Base-by-base conservation (phyloP, 2,888 invertebrate genomes). In the Ophioninae sp. region DNA sequence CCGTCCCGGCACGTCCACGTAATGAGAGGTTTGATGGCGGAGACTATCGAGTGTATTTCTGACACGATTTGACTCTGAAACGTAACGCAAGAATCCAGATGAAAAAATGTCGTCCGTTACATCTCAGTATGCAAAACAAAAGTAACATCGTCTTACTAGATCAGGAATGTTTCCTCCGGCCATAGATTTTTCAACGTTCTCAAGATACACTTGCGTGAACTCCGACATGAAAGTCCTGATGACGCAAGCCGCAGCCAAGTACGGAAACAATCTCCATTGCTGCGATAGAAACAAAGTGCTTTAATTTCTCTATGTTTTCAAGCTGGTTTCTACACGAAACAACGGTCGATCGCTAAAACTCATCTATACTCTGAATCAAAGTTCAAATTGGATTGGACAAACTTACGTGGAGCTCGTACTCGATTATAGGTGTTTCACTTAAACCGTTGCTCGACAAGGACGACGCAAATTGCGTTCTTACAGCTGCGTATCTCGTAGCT, bases 191-290 rank as follows among this genome's bases (percentile, higher is more conserved):
- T 96, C 95, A 10, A 97, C 95, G 57, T 95, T 95, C 79, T 94
- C 94, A 86, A 96, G 93, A 91, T 96, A 97, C 8, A 94, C 94
- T 65, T 94, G 93, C 0, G 95, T 94, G 88, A 97, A 95, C 86
- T 94, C 95, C 78, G 94, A 94, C 70, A 96, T 95, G 87, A 96
- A 96, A 84, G 96, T 93, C 89, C 95, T 95, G 87, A 95, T 94
- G 59, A 95, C 95, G 21, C 95, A 95, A 0, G 95, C 95, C 0
- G 96, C 95, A 0, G 97, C 95, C 85, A 97, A 94, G 91, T 96
- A 95, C 0, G 97, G 97, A 90, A 97, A 95, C 2, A 97, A 91
- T 77, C 97, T 94, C 96, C 96, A 97, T 96, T 97, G 97, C 96
- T 97, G 93, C 20, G 93, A 93, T 30, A 39, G 20, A 20, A 7